A percentile compares a stretch with the other conserved stretches of the same genome.
Evolutionary conservation across 2,113 vertebrate genomes (phyloP).

Genomic region (Ictalurus punctatus): DNA sequence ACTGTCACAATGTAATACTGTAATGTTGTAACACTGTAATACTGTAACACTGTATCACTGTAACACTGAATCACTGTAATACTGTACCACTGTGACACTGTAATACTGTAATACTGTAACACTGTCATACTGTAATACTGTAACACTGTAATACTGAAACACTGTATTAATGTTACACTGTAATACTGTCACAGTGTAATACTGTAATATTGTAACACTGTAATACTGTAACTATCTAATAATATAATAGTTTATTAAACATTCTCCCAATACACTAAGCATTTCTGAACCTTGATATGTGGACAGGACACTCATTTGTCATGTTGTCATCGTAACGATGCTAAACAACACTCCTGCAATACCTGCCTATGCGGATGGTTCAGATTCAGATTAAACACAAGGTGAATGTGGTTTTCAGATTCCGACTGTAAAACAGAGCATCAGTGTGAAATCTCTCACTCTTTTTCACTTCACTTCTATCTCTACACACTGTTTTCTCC

Average conservation of each 20-base stretch:
- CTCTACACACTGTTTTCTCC: neutral
- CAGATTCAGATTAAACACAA: neutral
- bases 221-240: neutral
- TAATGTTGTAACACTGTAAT: neutral
- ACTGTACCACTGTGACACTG: no score
- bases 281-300: neutral
- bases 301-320: neutral
- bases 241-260: neutral
- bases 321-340: neutral
- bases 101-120: no score
- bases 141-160: neutral
- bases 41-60: neutral
- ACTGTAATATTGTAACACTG: no score
- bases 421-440: neutral
- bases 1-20: neutral
- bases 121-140: neutral
- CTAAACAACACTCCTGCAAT: neutral
- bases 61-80: no score
- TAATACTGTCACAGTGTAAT: neutral
- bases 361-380: neutral
- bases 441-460: neutral
- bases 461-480: neutral
- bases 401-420: neutral
- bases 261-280: neutral
- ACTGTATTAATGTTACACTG: neutral